Evolutionary conservation across 2,113 vertebrate species (phyloP).

Genomic region (Lophius piscatorius): DNA sequence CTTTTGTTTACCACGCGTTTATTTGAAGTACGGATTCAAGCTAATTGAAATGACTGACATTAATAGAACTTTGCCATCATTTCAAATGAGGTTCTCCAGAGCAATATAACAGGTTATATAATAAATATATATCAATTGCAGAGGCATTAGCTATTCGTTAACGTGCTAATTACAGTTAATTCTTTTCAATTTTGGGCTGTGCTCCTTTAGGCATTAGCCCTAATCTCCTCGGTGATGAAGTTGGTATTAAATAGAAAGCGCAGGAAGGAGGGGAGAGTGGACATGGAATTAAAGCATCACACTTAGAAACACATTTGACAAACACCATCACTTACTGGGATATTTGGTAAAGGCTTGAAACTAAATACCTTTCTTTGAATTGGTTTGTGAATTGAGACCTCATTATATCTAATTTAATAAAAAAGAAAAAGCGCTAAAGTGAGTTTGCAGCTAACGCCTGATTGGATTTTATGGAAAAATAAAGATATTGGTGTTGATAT

Average conservation of each 20-base stretch:
- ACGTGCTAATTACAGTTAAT: conserved; percentile 81
- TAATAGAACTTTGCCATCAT: conserved; percentile 41
- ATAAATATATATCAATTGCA: conserved; percentile 75
- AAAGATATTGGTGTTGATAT: background rate
- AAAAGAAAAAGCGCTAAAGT: background rate
- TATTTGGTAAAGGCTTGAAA: conserved; percentile 28
- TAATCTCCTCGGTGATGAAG: conserved; percentile 80
- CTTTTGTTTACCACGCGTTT: conserved; percentile 49
- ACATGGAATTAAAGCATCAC: conserved; percentile 63
- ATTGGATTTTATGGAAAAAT: conserved; percentile 1
- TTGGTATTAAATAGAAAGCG: conserved; percentile 68
- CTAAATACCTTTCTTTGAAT: conserved; percentile 25
- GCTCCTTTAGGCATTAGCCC: conserved; percentile 78
- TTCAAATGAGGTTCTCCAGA: conserved; percentile 59
- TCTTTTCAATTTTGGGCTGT: conserved; percentile 77
- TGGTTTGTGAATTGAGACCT: conserved; percentile 13
- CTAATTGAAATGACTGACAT: conserved; percentile 47
- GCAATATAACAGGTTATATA: conserved; percentile 73
- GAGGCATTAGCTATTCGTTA: conserved; percentile 78
- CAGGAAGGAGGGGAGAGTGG: conserved; percentile 54
- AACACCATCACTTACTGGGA: conserved; percentile 43
- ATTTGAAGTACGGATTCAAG: conserved; percentile 47
- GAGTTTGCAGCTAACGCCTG: background rate
- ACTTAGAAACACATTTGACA: conserved; percentile 50
- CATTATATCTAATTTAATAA: conserved; percentile 9